phyloP scores from a whole-genome alignment of 2,113 vertebrate species.

The Lichenostomus cassidix region DNA sequence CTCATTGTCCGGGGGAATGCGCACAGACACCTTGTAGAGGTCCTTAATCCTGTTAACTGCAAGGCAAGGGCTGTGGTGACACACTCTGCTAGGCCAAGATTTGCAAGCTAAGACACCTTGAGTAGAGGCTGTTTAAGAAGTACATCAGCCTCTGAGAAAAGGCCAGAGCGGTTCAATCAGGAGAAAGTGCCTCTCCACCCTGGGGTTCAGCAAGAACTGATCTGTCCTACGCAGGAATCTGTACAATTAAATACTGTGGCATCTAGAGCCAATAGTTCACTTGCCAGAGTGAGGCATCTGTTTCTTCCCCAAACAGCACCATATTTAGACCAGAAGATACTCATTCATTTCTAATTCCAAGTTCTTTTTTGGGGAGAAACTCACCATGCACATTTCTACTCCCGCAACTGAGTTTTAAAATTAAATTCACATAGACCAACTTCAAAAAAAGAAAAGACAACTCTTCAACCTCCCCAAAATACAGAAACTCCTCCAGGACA shows the following conservation, averaged over 20 bases:
- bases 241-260: background rate
- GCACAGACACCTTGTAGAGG: slow-evolving; percentile 95
- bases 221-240: background rate
- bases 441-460: background rate
- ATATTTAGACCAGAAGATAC: background rate
- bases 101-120: background rate
- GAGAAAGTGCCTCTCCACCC: background rate
- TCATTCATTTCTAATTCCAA: background rate
- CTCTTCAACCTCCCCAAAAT: background rate
- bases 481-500: background rate
- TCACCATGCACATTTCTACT: background rate
- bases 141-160: background rate
- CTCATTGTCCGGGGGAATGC: slow-evolving; percentile 96
- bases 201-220: background rate
- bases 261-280: background rate
- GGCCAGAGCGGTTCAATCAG: background rate
- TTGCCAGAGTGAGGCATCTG: background rate
- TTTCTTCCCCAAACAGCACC: background rate
- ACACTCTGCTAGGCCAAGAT: background rate
- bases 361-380: background rate
- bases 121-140: background rate
- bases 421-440: background rate
- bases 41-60: slow-evolving; percentile 99
- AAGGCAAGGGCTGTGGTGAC: slow-evolving; percentile 4
- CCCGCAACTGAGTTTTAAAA: background rate